A percentile compares a stretch with the other conserved stretches of the same genome.
phyloP scores from a whole-genome alignment of 64 coral and sea anemone species.

The Porites australiensis region DNA sequence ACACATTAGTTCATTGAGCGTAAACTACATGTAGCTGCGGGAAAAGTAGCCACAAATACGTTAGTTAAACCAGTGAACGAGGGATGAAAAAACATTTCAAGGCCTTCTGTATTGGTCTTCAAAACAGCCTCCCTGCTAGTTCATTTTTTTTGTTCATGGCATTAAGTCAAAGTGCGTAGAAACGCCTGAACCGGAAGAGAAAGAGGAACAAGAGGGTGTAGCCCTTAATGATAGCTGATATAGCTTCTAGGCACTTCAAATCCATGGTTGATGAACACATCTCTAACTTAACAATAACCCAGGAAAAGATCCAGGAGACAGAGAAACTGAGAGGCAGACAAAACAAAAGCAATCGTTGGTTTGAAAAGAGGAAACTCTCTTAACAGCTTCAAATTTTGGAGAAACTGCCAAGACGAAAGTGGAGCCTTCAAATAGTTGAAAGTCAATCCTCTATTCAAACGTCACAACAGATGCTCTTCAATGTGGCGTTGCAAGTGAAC shows the following conservation, averaged over 20 bases:
- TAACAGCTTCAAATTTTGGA: constrained; percentile 72
- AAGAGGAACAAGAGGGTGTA: constrained; percentile 25
- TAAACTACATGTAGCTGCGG: too few species aligned
- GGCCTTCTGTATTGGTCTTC: constrained; percentile 30
- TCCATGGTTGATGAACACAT: constrained; percentile 62
- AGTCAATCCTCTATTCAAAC: constrained; percentile 64
- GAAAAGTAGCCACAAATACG: too few species aligned
- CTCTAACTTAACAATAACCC: constrained; percentile 41
- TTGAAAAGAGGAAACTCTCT: constrained; percentile 40
- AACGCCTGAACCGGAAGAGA: constrained; percentile 23
- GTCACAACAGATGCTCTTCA: constrained; percentile 32
- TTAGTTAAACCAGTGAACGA: constrained; percentile 30
- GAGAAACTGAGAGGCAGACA: constrained; percentile 56
- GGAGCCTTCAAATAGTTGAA: too few species aligned
- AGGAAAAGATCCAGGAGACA: constrained; percentile 56
- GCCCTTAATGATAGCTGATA: constrained; percentile 65
- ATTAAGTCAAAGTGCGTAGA: constrained; percentile 31
- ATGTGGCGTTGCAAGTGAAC: constrained; percentile 40
- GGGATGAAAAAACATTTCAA: constrained; percentile 36
- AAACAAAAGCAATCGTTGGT: constrained; percentile 57
- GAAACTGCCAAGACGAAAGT: constrained; percentile 39
- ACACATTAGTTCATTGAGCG: too few species aligned
- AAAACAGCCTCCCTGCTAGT: constrained; percentile 55
- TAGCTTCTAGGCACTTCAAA: constrained; percentile 67
- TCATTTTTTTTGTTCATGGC: constrained; percentile 68